Conservation (phyloP, 2,113 vertebrate species). For the Calyptomena viridis region DNA sequence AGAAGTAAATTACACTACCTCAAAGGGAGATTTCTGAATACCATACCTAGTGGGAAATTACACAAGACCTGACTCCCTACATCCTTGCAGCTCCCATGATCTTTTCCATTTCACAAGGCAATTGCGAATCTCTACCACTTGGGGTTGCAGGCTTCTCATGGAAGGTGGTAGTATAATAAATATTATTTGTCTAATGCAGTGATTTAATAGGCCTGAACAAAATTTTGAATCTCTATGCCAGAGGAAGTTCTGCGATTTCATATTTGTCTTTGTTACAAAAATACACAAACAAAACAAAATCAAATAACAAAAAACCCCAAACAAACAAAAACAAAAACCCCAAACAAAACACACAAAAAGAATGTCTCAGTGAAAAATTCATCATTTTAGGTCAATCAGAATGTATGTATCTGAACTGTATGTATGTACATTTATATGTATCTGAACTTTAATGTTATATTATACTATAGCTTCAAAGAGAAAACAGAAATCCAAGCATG, state of each 20-base stretch:
- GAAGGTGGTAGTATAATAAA: background rate
- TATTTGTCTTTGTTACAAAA: background rate
- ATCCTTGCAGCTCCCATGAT: background rate
- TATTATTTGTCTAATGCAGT: background rate
- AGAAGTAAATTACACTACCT: constrained; percentile 29
- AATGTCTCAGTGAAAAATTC: background rate
- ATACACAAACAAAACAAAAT: background rate
- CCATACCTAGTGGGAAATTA: background rate
- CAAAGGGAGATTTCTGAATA: constrained; percentile 10
- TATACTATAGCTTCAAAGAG: background rate
- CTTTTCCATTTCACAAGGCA: constrained; percentile 6
- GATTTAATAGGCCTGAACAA: background rate
- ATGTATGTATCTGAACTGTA: background rate
- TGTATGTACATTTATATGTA: background rate
- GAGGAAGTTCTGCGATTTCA: background rate
- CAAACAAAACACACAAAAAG: background rate
- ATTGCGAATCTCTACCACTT: background rate
- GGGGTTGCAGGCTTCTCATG: background rate
- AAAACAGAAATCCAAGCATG: background rate
- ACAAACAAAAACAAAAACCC: background rate
- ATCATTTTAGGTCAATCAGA: background rate
- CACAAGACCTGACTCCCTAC: background rate
- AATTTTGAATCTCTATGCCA: background rate
- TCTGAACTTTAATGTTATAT: background rate
- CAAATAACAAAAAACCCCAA: background rate